Base-by-base conservation (phyloP, 2,113 vertebrate species). In the Pelusios castaneus region DNA sequence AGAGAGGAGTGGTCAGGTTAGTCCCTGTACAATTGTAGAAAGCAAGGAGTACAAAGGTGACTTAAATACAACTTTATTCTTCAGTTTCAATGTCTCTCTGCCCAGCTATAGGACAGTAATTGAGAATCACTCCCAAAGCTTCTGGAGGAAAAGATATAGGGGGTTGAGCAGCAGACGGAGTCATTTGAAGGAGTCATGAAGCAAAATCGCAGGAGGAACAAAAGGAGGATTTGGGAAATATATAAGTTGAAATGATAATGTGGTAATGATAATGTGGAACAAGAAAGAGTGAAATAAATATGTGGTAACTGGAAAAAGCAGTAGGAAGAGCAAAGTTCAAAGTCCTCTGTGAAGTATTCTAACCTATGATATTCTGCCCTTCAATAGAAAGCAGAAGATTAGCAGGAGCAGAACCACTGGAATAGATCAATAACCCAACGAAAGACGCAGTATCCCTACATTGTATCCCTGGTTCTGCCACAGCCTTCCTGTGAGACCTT, bases 291-390 rank as follows among this genome's bases (percentile, higher is more conserved):
- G 1, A 6, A 75, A 25, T 86, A 21, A 22, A 29, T 78, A 56
- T 25, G 2, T 92, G 56, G 12, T 41, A 54, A 24, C 16, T 38
- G 67, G 73, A 60, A 87, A 58, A 29, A 58, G 27, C 12, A 29
- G 27, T 58, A 58, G 5, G 27, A 58, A 85, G 29, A 80, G 21
- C 9, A 87, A 60, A 80, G 84, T 31, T n/a, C 16, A 84, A 85
- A 25, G n/a, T 41, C 47, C 41, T 82, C 49, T 19, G 51, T 80
- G 54, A 31, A 81, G 51, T 1, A 11, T 76, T 51, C 55, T n/a
- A 29, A 29, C 56, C 2, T 16, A 0, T 41, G 5, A 73, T 78
- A 83, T 41, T 19, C 29, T 70, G 4, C 25, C 1, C 0, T 45
- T 34, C 11, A 4, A 6, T 34, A 89, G 75, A 34, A 34, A 7